Conservation (phyloP, 2,888 invertebrate species). For the Acleris emargana region DNA sequence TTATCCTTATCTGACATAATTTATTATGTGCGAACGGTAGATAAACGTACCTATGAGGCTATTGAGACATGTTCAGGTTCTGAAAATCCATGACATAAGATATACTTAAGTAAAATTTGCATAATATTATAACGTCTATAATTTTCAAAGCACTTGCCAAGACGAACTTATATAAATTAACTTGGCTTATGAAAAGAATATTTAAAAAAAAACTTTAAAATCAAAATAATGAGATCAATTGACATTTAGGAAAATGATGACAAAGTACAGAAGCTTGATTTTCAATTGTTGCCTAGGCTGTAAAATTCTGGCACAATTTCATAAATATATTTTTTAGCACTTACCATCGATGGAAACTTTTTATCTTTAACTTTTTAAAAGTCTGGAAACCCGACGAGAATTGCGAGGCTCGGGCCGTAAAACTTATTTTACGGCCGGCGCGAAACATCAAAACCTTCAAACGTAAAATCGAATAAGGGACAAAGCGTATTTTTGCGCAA, state of each 20-base stretch:
- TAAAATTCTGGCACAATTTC: conserved; percentile 39
- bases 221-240: neutral
- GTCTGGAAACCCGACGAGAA: conserved; percentile 66
- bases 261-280: neutral
- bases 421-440: conserved; percentile 77
- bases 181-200: no score
- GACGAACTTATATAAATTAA: no score
- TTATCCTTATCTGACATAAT: conserved; percentile 78
- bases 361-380: conserved; percentile 73
- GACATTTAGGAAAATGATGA: no score
- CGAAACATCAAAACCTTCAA: conserved; percentile 73
- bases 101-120: no score
- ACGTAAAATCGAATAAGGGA: conserved; percentile 56
- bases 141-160: no score
- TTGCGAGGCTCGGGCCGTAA: conserved; percentile 70
- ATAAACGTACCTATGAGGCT: neutral
- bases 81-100: no score
- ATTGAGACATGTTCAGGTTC: no score
- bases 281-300: conserved; percentile 13
- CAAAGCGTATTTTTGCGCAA: conserved; percentile 14
- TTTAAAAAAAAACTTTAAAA: no score
- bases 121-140: no score
- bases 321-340: conserved; percentile 70
- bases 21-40: conserved; percentile 44
- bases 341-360: conserved; percentile 70